Evolutionary conservation across 2,888 invertebrate genomes (phyloP).

Genomic region (Trissolcus japonicus): DNA sequence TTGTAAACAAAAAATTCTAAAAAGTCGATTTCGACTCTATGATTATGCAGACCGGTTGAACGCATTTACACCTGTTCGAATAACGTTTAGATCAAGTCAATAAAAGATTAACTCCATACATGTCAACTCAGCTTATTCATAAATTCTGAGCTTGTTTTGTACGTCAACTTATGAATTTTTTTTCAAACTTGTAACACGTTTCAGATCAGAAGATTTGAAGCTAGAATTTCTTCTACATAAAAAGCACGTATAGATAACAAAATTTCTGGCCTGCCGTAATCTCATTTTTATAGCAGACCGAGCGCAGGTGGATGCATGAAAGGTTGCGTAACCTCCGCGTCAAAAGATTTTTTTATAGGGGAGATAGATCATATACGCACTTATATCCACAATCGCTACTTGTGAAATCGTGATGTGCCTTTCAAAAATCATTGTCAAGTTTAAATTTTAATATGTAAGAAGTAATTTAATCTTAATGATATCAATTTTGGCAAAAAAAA

Average conservation of each 20-base stretch:
- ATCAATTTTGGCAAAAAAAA: too few species aligned
- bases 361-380: constrained; percentile 7
- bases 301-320: constrained; percentile 69
- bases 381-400: too few species aligned
- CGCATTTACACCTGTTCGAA: background rate
- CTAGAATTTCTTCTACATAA: constrained; percentile 66
- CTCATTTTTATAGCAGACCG: constrained; percentile 65
- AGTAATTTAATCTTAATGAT: too few species aligned
- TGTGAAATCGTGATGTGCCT: too few species aligned
- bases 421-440: too few species aligned
- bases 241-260: constrained; percentile 68
- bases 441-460: too few species aligned
- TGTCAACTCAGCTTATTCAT: constrained; percentile 46
- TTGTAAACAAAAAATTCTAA: background rate
- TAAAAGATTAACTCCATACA: constrained; percentile 38
- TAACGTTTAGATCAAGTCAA: background rate
- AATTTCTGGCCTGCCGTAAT: constrained; percentile 66
- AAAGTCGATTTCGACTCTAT: constrained; percentile 12
- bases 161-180: constrained; percentile 37
- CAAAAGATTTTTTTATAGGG: constrained; percentile 27
- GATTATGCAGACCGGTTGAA: constrained; percentile 17
- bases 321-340: constrained; percentile 54
- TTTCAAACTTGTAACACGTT: constrained; percentile 23
- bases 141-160: background rate
- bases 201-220: constrained; percentile 52